Percentiles rank a stretch among this genome's conserved stretches.
phyloP scores from a whole-genome alignment of 2,113 vertebrate species.

The Naja naja region DNA sequence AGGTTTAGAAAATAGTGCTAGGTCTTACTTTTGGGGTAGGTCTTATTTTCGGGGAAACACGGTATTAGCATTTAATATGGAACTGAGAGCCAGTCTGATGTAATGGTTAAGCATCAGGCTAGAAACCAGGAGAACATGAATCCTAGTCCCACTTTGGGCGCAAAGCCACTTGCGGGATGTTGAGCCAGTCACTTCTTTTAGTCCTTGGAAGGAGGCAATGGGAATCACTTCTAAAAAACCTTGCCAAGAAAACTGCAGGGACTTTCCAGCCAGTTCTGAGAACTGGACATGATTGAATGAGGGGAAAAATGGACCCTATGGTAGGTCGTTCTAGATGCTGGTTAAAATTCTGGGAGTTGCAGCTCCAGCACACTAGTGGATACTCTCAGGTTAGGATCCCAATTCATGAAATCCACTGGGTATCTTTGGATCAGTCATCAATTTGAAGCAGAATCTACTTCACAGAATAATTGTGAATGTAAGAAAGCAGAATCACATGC shows the following conservation, averaged over 20 bases:
- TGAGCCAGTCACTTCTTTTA: background rate
- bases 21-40: too few relatives aligned
- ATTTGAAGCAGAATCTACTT: background rate
- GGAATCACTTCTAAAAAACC: background rate
- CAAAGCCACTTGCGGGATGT: background rate
- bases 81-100: background rate
- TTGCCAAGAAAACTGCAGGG: background rate
- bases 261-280: background rate
- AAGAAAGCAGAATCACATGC: background rate
- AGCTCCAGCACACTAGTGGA: background rate
- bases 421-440: background rate
- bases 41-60: too few relatives aligned
- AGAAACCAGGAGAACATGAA: background rate
- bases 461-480: background rate
- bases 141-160: background rate
- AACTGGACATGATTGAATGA: background rate
- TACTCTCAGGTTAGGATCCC: background rate
- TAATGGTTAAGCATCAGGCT: background rate
- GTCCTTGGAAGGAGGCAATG: background rate
- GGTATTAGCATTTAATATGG: background rate
- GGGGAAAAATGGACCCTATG: background rate
- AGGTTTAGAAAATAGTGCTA: too few relatives aligned
- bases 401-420: background rate
- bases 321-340: background rate
- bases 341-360: background rate